These are phyloP conservation scores for Pangasius djambal DNA, from an alignment of 2,797 vertebrate species.

Conservation along the genomic window DNA sequence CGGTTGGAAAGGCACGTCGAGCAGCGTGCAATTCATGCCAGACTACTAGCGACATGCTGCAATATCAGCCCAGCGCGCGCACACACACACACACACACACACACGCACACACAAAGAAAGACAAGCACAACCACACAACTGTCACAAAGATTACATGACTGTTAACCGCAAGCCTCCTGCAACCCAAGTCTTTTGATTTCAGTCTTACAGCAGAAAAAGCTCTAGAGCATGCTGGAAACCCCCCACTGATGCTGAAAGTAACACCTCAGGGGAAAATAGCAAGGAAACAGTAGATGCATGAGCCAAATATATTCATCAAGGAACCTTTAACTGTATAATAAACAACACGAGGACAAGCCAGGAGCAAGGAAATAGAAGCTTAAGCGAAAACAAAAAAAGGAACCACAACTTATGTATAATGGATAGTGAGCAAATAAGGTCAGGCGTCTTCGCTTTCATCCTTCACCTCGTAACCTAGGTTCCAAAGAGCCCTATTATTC, in stretches of 20 bases:
- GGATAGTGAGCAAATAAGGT: conserved; percentile 26
- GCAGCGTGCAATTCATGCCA: conserved; percentile 24
- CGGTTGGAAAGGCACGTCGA: conserved; percentile 20
- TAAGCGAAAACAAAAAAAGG: background rate
- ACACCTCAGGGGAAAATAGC: conserved; percentile 22
- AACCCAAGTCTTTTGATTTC: conserved; percentile 26
- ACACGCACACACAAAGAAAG: background rate
- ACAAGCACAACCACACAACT: conserved; percentile 14
- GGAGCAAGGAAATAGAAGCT: background rate
- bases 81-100: background rate
- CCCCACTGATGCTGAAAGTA: conserved; percentile 10
- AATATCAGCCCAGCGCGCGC: background rate
- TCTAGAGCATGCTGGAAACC: conserved; percentile 1
- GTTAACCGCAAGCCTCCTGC: conserved; percentile 28
- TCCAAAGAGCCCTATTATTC: conserved; percentile 16
- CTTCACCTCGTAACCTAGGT: conserved; percentile 30
- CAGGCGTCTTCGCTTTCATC: conserved; percentile 7
- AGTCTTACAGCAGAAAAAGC: conserved; percentile 2
- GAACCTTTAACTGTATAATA: background rate
- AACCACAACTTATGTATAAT: background rate
- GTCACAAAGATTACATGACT: conserved; percentile 17
- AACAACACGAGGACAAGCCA: conserved; percentile 16
- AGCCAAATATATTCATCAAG: conserved; percentile 36
- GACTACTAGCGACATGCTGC: conserved; percentile 21
- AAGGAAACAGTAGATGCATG: conserved; percentile 4